phyloP scores from a whole-genome alignment of 53 echinoderm and acorn worm species.

The Holothuria leucospilota region DNA sequence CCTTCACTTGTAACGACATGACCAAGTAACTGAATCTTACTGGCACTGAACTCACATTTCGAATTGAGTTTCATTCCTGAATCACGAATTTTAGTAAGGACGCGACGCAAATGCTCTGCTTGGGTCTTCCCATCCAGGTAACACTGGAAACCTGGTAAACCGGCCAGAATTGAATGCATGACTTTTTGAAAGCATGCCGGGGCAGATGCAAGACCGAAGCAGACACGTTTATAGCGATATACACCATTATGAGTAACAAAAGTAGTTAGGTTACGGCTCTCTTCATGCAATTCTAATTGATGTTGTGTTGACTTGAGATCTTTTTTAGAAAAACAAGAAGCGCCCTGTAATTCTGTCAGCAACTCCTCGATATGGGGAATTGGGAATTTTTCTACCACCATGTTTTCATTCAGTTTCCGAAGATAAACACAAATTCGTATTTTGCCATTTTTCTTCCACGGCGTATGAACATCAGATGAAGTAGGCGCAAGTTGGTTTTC shows the following conservation, averaged over 20 bases:
- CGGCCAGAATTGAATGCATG: constrained; percentile 59
- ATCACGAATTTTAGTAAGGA: too few relatives aligned
- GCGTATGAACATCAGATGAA: too few relatives aligned
- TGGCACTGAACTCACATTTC: too few relatives aligned
- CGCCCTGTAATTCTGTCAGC: constrained; percentile 50
- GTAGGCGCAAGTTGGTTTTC: not conserved
- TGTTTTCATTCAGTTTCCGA: constrained; percentile 63
- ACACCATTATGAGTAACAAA: constrained; percentile 71
- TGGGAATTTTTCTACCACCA: constrained; percentile 70
- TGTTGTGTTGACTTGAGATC: constrained; percentile 68
- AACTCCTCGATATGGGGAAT: constrained; percentile 74
- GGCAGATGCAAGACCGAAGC: constrained; percentile 75
- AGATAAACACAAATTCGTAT: constrained; percentile 76
- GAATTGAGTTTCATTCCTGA: too few relatives aligned
- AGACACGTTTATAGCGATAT: constrained; percentile 70
- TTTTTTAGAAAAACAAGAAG: constrained; percentile 63
- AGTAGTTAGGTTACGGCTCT: constrained; percentile 62
- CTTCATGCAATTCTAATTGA: too few relatives aligned
- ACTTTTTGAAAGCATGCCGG: constrained; percentile 74
- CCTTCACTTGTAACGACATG: too few relatives aligned
- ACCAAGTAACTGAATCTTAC: too few relatives aligned
- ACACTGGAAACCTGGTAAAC: constrained; percentile 55
- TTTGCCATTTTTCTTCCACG: constrained; percentile 56
- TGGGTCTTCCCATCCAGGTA: constrained; percentile 62
- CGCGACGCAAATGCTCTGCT: not conserved